phyloP scores from a whole-genome alignment of 1,140 invertebrate species.

The Leptestheria dahalacensis region DNA sequence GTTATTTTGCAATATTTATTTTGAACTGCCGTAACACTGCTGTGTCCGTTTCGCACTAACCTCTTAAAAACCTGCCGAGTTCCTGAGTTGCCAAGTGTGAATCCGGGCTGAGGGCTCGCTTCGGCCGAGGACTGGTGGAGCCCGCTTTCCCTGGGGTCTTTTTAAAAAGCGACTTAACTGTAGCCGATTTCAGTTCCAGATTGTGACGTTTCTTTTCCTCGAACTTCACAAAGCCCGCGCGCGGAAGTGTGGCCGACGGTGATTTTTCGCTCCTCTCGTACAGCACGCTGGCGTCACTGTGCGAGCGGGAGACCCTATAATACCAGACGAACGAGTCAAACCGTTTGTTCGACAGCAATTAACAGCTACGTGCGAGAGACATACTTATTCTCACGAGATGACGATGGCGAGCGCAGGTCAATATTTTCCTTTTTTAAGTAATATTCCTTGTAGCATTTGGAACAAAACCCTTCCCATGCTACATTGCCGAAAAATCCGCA shows the following conservation, averaged over 20 bases:
- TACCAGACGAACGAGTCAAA: too few species aligned
- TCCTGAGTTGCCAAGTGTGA: slow-evolving; percentile 8
- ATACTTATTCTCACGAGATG: slow-evolving; percentile 10
- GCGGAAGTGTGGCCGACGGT: slow-evolving; percentile 22
- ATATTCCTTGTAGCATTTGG: slow-evolving; percentile 53
- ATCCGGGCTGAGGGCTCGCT: slow-evolving; percentile 11
- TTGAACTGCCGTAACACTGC: too few species aligned
- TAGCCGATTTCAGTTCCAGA: slow-evolving; percentile 61
- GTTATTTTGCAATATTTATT: too few species aligned
- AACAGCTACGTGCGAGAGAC: not conserved
- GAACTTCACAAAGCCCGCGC: slow-evolving; percentile 53
- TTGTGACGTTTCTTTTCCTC: slow-evolving; percentile 75
- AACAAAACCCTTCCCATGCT: slow-evolving; percentile 93
- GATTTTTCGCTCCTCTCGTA: slow-evolving; percentile 17
- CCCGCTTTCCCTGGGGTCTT: slow-evolving; percentile 46
- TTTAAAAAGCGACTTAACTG: slow-evolving; percentile 60
- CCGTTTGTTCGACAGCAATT: too few species aligned
- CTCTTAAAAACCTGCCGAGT: slow-evolving; percentile 2
- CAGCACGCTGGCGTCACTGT: slow-evolving; percentile 21
- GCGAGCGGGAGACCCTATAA: slow-evolving; percentile 22
- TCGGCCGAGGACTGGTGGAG: slow-evolving; percentile 15
- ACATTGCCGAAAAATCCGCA: slow-evolving; percentile 95
- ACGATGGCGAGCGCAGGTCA: slow-evolving; percentile 14
- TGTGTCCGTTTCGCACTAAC: too few species aligned
- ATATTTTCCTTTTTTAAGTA: slow-evolving; percentile 20